Percentiles rank a stretch among this genome's conserved stretches.
Conservation (phyloP, 2,888 invertebrate species). For the Hypena proboscidalis region DNA sequence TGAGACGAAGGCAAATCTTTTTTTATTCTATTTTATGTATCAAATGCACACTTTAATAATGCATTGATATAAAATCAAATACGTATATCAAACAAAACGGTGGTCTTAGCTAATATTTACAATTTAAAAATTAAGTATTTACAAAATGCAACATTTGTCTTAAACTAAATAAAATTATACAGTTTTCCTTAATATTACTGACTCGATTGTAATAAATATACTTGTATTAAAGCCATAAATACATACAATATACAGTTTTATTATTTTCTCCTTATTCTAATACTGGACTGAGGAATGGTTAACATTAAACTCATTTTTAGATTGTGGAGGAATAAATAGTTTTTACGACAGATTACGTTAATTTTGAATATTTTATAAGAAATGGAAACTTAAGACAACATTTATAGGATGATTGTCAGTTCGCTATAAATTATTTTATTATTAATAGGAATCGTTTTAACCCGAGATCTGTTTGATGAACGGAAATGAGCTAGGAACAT, state of each 20-base stretch:
- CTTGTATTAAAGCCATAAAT: slow-evolving; percentile 55
- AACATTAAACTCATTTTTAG: slow-evolving; percentile 37
- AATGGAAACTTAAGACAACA: neutral
- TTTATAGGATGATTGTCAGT: slow-evolving; percentile 25
- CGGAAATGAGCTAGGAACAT: slow-evolving; percentile 39
- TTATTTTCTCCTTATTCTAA: slow-evolving; percentile 51
- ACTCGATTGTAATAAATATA: slow-evolving; percentile 68
- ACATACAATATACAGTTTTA: slow-evolving; percentile 46
- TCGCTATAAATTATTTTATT: slow-evolving; percentile 33
- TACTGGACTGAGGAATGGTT: slow-evolving; percentile 75
- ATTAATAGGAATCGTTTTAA: slow-evolving; percentile 46
- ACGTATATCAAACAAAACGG: slow-evolving; percentile 33
- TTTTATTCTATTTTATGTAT: too few relatives aligned
- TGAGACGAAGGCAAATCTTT: too few relatives aligned
- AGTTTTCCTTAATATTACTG: slow-evolving; percentile 75
- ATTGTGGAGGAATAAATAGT: neutral
- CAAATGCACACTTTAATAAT: too few relatives aligned
- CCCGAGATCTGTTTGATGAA: slow-evolving; percentile 49
- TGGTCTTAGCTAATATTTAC: slow-evolving; percentile 33
- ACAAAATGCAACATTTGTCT: slow-evolving; percentile 55
- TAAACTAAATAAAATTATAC: slow-evolving; percentile 47
- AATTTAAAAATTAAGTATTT: slow-evolving; percentile 43
- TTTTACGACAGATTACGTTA: neutral
- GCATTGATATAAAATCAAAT: slow-evolving; percentile 24
- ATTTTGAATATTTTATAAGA: neutral